phyloP scores from a whole-genome alignment of 2,888 invertebrate genomes.

The Fragum fragum region DNA sequence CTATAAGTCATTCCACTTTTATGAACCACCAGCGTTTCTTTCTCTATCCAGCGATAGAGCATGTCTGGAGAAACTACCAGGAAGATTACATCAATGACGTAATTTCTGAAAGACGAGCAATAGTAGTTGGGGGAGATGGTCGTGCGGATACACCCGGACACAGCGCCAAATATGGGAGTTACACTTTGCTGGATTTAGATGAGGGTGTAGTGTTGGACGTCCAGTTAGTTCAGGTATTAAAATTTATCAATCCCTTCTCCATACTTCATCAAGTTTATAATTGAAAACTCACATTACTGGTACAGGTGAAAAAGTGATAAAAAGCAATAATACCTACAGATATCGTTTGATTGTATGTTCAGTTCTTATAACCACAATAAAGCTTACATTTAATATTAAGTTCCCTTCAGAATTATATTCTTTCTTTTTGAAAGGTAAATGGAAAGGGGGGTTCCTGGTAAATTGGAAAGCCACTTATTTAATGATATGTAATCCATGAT shows the following conservation, averaged over 20 bases:
- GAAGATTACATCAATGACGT: background rate
- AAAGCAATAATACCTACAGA: background rate
- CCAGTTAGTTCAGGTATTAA: constrained; percentile 14
- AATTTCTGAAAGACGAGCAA: background rate
- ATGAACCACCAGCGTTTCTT: background rate
- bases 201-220: background rate
- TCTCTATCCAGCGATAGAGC: background rate
- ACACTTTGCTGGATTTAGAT: background rate
- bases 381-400: background rate
- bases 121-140: background rate
- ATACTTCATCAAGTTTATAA: background rate
- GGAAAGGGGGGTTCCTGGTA: too few relatives aligned
- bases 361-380: background rate
- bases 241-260: background rate
- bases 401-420: background rate
- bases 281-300: background rate
- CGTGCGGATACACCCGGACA: background rate
- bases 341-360: background rate
- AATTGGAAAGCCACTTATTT: background rate
- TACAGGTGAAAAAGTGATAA: background rate
- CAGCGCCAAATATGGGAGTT: background rate
- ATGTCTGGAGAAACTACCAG: background rate
- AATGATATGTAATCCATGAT: background rate
- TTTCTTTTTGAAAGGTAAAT: background rate
- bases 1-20: background rate